Percentiles rank a stretch among this genome's conserved stretches.
Evolutionary conservation across 1,140 invertebrate genomes (phyloP).

Genomic region (Zaprionus inermis): DNA sequence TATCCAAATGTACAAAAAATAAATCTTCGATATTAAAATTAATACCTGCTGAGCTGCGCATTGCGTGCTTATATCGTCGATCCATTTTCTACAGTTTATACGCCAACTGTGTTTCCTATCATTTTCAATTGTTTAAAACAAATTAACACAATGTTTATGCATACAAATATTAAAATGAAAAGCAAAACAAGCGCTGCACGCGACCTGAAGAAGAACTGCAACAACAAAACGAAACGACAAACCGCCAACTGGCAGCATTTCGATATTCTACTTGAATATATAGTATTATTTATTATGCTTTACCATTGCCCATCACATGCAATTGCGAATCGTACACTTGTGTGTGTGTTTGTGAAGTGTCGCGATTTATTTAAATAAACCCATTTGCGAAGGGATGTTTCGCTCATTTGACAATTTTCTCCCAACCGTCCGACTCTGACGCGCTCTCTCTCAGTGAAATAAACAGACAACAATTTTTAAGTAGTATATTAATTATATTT

Average conservation of each 20-base stretch:
- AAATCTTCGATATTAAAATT: not conserved
- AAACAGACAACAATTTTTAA: slow-evolving; percentile 49
- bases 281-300: slow-evolving; percentile 51
- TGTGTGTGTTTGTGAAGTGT: not conserved
- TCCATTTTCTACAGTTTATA: slow-evolving; percentile 45
- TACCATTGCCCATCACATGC: slow-evolving; percentile 26
- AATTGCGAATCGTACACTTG: not conserved
- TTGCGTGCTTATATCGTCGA: slow-evolving; percentile 35
- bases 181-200: slow-evolving; percentile 57
- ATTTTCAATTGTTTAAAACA: slow-evolving; percentile 11
- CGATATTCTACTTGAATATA: slow-evolving; percentile 18
- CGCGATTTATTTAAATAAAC: slow-evolving; percentile 16
- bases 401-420: slow-evolving; percentile 22
- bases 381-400: slow-evolving; percentile 19
- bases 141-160: slow-evolving; percentile 35
- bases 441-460: not conserved
- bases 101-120: not conserved
- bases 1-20: not conserved
- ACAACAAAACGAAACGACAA: slow-evolving; percentile 65
- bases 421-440: slow-evolving; percentile 4
- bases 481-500: slow-evolving; percentile 80
- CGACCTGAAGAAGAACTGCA: slow-evolving; percentile 63
- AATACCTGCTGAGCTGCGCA: slow-evolving; percentile 58
- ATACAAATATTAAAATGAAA: slow-evolving; percentile 32
- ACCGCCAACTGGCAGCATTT: slow-evolving; percentile 52